Percentiles rank a stretch among this genome's conserved stretches.
Evolutionary conservation across 1,140 invertebrate genomes (phyloP).

Genomic region (Eueides isabella): DNA sequence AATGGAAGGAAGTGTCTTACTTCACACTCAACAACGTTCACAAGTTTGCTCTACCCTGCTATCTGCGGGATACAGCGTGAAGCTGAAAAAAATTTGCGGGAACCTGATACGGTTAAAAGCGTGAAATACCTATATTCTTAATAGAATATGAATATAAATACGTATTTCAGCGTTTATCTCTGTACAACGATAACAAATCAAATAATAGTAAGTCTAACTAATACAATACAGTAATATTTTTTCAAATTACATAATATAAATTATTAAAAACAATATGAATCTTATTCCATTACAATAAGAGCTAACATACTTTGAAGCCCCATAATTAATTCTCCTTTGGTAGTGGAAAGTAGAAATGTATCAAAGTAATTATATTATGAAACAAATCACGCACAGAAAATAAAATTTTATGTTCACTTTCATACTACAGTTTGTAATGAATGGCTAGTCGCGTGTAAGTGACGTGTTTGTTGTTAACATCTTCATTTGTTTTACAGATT

Average conservation of each 20-base stretch:
- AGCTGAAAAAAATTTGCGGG: no score
- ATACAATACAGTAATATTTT: background rate
- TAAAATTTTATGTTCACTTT: constrained; percentile 16
- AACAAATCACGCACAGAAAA: constrained; percentile 30
- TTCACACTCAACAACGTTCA: no score
- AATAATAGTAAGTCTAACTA: no score
- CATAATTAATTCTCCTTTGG: constrained; percentile 17
- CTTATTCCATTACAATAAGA: background rate
- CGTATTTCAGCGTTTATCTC: no score
- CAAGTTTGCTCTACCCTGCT: no score
- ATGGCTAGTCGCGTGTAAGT: background rate
- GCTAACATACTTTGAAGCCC: background rate
- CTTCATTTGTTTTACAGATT: no score
- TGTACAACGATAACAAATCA: no score
- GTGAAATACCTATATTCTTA: no score
- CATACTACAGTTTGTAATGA: constrained; percentile 16
- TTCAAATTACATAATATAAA: background rate
- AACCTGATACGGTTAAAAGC: no score
- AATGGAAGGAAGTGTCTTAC: no score
- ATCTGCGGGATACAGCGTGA: no score
- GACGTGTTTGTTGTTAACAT: background rate
- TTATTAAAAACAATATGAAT: background rate
- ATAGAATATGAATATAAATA: no score
- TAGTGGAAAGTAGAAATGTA: constrained; percentile 32
- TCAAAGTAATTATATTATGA: constrained; percentile 26